These are phyloP conservation scores for Rotaria magnacalcarata DNA, from an alignment of 2,888 invertebrate species.

Conservation along the genomic window DNA sequence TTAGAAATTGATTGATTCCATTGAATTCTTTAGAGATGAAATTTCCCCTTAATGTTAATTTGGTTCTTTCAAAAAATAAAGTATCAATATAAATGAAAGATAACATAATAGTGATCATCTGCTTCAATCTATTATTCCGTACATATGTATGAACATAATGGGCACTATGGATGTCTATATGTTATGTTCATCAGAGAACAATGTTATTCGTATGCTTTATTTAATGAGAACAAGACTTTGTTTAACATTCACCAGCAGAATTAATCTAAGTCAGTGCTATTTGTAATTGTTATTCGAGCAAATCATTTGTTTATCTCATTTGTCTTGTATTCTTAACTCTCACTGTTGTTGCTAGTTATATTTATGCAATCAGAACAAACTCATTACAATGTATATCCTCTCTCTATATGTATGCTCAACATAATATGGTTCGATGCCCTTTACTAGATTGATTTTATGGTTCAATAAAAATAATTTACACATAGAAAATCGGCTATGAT, in stretches of 20 bases:
- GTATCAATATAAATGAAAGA: too few species aligned
- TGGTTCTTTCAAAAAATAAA: too few species aligned
- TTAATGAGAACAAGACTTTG: neutral
- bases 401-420: neutral
- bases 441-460: neutral
- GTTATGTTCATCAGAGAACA: neutral
- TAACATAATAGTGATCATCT: neutral
- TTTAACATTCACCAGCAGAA: neutral
- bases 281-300: conserved; percentile 6
- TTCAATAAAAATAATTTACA: neutral
- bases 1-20: too few species aligned
- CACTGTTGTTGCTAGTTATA: neutral
- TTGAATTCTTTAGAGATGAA: neutral
- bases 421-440: neutral
- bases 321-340: neutral
- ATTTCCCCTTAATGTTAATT: neutral
- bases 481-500: neutral
- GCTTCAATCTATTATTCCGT: neutral
- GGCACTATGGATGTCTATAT: neutral
- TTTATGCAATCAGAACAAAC: conserved; percentile 17
- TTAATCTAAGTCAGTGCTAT: neutral
- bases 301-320: conserved; percentile 7
- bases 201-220: neutral
- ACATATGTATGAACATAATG: neutral
- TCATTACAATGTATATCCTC: neutral